A percentile compares a stretch with the other conserved stretches of the same genome.
Evolutionary conservation across 1,140 invertebrate species (phyloP).

Genomic region (Formica selysi): DNA sequence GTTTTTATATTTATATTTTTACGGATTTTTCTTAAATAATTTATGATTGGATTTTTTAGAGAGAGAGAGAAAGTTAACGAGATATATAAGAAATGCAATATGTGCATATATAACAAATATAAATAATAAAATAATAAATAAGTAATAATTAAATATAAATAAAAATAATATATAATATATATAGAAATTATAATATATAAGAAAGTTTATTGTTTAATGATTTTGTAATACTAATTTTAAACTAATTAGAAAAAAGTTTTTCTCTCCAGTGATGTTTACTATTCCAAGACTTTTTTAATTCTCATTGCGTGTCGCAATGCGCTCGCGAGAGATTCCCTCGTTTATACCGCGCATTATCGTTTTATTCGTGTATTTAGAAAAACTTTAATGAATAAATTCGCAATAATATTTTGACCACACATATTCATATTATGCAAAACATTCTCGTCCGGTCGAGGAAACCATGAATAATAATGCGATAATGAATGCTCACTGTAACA

Average conservation of each 20-base stretch:
- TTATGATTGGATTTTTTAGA: too few relatives aligned
- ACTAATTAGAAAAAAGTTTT: neutral
- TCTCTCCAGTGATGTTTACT: neutral
- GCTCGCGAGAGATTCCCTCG: slow-evolving; percentile 4
- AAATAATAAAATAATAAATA: too few relatives aligned
- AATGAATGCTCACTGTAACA: slow-evolving; percentile 24
- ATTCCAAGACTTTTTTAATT: neutral
- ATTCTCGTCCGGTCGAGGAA: slow-evolving; percentile 39
- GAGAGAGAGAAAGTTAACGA: too few relatives aligned
- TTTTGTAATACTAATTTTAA: neutral
- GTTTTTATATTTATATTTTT: slow-evolving; percentile 2
- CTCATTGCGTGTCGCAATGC: neutral
- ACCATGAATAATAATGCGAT: slow-evolving; percentile 55
- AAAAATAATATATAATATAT: too few relatives aligned
- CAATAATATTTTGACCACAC: slow-evolving; percentile 43
- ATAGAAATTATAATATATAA: neutral
- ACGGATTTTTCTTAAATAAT: too few relatives aligned
- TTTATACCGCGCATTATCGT: slow-evolving; percentile 43
- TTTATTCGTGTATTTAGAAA: slow-evolving; percentile 58
- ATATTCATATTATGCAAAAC: slow-evolving; percentile 60
- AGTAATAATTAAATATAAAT: too few relatives aligned
- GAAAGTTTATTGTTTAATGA: neutral
- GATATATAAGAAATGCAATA: too few relatives aligned
- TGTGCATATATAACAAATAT: too few relatives aligned
- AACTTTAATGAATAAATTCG: slow-evolving; percentile 63